A percentile compares a stretch with the other conserved stretches of the same genome.
phyloP scores from a whole-genome alignment of 2,888 invertebrate genomes.

The Drosophila longiperda region DNA sequence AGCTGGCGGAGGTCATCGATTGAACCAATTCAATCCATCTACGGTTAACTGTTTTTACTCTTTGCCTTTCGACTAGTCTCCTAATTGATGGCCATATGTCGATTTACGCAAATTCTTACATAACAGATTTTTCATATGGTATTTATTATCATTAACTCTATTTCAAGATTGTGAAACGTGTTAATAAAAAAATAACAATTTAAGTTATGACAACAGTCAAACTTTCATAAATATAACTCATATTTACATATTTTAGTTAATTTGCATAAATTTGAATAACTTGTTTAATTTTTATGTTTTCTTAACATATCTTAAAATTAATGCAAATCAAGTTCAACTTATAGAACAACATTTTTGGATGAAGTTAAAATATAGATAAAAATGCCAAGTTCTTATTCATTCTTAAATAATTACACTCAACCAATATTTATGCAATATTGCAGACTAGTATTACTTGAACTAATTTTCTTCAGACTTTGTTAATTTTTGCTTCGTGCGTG shows the following conservation, averaged over 20 bases:
- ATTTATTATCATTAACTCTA: background rate
- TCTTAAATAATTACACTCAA: background rate
- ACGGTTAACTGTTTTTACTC: conserved; percentile 11
- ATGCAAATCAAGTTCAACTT: background rate
- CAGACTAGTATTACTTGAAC: background rate
- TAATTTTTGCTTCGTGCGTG: background rate
- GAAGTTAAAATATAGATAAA: background rate
- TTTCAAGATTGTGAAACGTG: background rate
- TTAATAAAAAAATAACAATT: background rate
- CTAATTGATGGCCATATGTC: conserved; percentile 24
- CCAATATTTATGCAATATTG: background rate
- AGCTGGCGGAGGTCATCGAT: conserved; percentile 19
- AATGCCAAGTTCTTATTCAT: background rate
- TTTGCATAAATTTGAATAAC: background rate
- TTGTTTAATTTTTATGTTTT: background rate
- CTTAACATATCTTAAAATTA: background rate
- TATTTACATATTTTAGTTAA: background rate
- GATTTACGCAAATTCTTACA: background rate
- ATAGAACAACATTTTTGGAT: background rate
- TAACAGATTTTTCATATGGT: background rate
- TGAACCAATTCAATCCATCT: conserved; percentile 6
- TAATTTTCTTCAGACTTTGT: background rate
- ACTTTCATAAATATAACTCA: background rate
- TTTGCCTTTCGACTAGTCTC: background rate
- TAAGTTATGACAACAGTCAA: background rate